Evolutionary conservation across 2,797 vertebrate species (phyloP).

Genomic region (Cirrhinus molitorella): DNA sequence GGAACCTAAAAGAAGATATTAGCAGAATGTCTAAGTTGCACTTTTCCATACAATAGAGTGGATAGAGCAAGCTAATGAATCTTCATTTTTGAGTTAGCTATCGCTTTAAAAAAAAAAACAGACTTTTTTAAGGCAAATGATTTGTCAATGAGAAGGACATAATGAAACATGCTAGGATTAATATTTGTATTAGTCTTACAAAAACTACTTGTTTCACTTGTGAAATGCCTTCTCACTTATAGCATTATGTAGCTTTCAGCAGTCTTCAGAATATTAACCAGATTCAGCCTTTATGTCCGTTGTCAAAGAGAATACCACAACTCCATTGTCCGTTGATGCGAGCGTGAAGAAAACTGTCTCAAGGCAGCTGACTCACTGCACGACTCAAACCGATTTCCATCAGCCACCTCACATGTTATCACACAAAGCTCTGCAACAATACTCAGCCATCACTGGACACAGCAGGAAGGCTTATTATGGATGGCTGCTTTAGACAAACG

Average conservation of each 20-base stretch:
- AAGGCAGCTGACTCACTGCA: constrained; percentile 59
- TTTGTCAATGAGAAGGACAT: not conserved
- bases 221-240: constrained; percentile 24
- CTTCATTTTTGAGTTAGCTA: not conserved
- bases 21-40: no score
- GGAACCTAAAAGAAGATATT: no score
- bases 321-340: constrained; percentile 42
- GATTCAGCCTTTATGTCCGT: constrained; percentile 24
- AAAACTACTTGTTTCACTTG: not conserved
- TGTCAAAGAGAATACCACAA: constrained; percentile 46
- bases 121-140: not conserved
- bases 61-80: not conserved
- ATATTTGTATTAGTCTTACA: not conserved
- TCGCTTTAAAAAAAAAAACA: not conserved
- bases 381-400: constrained; percentile 55
- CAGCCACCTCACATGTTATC: constrained; percentile 48
- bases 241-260: constrained; percentile 11
- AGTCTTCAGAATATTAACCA: constrained; percentile 51
- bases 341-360: constrained; percentile 51
- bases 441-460: constrained; percentile 30
- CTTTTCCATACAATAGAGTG: not conserved
- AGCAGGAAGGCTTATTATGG: constrained; percentile 42
- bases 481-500: constrained; percentile 39
- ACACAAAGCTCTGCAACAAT: constrained; percentile 49
- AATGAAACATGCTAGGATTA: constrained; percentile 17